Conservation (phyloP, 1,140 invertebrate species). For the Drosophila burlai region DNA sequence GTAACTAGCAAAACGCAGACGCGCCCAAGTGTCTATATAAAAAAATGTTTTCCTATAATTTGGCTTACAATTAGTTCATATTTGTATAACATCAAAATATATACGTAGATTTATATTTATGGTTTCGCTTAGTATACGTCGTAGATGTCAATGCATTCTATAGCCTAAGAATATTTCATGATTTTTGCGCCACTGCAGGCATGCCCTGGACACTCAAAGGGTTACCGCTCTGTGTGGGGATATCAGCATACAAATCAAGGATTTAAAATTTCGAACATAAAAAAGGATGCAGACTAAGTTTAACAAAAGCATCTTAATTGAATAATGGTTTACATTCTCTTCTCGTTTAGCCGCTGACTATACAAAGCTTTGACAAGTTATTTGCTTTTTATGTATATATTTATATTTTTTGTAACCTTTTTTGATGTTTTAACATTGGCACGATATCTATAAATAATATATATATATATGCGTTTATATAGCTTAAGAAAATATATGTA, state of each 20-base stretch:
- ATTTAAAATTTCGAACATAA: background rate
- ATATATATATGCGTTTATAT: constrained; percentile 41
- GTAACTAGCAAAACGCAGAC: constrained; percentile 74
- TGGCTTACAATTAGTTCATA: constrained; percentile 79
- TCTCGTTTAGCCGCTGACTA: constrained; percentile 48
- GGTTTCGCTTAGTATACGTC: constrained; percentile 34
- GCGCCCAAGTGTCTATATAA: constrained; percentile 68
- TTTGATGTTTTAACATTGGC: constrained; percentile 71
- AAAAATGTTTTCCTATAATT: constrained; percentile 76
- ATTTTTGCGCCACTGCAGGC: background rate
- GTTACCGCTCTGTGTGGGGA: background rate
- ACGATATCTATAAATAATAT: constrained; percentile 71
- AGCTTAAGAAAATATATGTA: constrained; percentile 54
- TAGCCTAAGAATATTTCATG: constrained; percentile 36
- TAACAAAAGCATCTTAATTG: constrained; percentile 48
- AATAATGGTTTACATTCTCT: constrained; percentile 36
- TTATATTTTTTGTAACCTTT: constrained; percentile 23
- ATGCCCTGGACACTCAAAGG: background rate
- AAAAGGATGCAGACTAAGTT: constrained; percentile 37
- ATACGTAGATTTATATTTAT: constrained; percentile 55
- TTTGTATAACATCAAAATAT: constrained; percentile 78
- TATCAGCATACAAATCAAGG: constrained; percentile 2
- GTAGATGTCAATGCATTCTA: constrained; percentile 41
- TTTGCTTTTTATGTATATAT: constrained; percentile 25
- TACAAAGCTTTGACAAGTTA: constrained; percentile 51